These are phyloP conservation scores for Zosterops japonicus DNA, from an alignment of 2,113 vertebrate genomes.

Conservation along the genomic window DNA sequence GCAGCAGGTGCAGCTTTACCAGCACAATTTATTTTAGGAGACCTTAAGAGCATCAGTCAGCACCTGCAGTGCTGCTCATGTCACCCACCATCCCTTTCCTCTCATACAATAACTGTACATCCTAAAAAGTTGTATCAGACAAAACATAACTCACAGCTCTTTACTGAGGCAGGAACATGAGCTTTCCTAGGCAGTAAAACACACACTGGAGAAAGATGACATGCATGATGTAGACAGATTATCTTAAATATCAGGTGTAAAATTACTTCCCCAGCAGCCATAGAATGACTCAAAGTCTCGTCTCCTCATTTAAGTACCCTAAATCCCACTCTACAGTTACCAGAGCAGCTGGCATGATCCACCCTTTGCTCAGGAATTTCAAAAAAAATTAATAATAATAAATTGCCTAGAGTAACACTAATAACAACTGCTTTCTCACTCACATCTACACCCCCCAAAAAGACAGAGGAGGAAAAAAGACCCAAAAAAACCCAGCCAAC, in stretches of 20 bases:
- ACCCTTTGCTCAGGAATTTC: not conserved
- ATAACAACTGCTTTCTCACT: not conserved
- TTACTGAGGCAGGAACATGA: not conserved
- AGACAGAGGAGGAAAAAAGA: fast-evolving
- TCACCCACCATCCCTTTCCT: not conserved
- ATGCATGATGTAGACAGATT: not conserved
- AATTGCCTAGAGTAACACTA: not conserved
- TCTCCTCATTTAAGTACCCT: not conserved
- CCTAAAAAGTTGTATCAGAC: not conserved
- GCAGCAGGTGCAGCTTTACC: not conserved
- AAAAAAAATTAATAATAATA: not conserved
- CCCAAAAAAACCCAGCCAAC: too few relatives aligned
- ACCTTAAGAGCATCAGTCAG: not conserved
- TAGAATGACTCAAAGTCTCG: not conserved
- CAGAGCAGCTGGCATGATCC: not conserved
- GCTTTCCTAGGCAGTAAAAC: not conserved
- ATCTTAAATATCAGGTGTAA: slow-evolving; percentile 48
- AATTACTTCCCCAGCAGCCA: not conserved
- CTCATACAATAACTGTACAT: not conserved
- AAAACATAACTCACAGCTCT: not conserved
- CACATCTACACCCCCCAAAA: not conserved
- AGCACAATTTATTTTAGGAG: not conserved
- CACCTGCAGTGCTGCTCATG: not conserved
- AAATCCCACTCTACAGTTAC: slow-evolving; percentile 9
- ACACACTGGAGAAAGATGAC: not conserved